Conservation (phyloP, 1,140 invertebrate genomes). For the Sweltsa coloradensis region DNA sequence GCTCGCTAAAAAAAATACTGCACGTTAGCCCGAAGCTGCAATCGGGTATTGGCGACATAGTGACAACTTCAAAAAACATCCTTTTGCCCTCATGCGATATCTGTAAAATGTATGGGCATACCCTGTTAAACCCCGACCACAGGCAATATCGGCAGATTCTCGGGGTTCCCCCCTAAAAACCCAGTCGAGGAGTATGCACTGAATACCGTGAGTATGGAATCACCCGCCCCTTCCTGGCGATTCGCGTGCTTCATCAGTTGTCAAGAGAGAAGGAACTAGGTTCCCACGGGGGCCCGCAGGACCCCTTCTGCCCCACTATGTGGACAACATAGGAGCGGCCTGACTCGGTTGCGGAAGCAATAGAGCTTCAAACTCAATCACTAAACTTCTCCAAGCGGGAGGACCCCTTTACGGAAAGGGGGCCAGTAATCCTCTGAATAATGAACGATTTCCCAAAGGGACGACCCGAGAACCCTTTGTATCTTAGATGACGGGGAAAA, state of each 20-base stretch:
- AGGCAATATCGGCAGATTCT: conserved; percentile 16
- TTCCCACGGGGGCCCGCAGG: conserved; percentile 19
- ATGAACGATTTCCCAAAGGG: conserved; percentile 2
- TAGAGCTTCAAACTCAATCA: conserved; percentile 13
- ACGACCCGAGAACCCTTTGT: conserved; percentile 4
- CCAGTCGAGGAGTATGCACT: conserved; percentile 20
- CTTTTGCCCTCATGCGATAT: conserved; percentile 16
- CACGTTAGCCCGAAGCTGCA: conserved; percentile 13
- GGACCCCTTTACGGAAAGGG: conserved; percentile 16
- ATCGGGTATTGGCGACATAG: conserved; percentile 9
- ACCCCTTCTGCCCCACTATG: conserved; percentile 28
- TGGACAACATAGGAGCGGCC: conserved; percentile 31
- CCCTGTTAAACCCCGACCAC: background rate
- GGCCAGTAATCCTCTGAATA: background rate
- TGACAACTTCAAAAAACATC: conserved; percentile 8
- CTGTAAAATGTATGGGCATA: conserved; percentile 15
- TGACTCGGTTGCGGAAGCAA: conserved; percentile 12
- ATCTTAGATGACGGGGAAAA: conserved; percentile 1
- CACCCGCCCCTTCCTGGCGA: conserved; percentile 24
- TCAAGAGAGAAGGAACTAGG: conserved; percentile 17
- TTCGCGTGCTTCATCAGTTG: conserved; percentile 22
- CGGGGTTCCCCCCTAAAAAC: conserved; percentile 14
- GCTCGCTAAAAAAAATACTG: conserved; percentile 16
- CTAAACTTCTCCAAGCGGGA: conserved; percentile 10
- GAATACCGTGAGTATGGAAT: conserved; percentile 27